Percentiles rank a stretch among this genome's conserved stretches.
Evolutionary conservation across 2,888 invertebrate genomes (phyloP).

Genomic region (Andrena bicolor): DNA sequence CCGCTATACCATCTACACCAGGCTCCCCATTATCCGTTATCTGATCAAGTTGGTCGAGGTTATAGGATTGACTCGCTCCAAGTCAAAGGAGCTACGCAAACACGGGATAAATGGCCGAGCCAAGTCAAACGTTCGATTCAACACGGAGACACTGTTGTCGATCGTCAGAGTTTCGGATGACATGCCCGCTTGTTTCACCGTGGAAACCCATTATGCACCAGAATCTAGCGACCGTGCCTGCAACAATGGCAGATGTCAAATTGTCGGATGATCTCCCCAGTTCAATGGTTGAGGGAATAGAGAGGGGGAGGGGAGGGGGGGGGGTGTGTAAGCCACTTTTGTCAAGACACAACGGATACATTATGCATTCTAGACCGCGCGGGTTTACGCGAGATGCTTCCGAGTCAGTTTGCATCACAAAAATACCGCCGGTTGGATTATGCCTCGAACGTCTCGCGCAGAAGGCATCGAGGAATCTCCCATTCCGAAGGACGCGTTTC

Average conservation of each 20-base stretch:
- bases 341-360: constrained; percentile 34
- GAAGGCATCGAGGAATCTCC: neutral
- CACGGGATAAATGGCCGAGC: no score
- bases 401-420: constrained; percentile 35
- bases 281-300: neutral
- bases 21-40: no score
- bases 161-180: neutral
- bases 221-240: constrained; percentile 19
- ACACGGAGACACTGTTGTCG: no score
- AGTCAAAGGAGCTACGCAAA: no score
- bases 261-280: constrained; percentile 38
- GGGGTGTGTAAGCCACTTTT: constrained; percentile 27
- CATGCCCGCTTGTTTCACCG: constrained; percentile 12
- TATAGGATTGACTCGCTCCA: no score
- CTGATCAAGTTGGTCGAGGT: no score
- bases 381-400: constrained; percentile 37
- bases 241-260: constrained; percentile 48
- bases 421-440: constrained; percentile 22
- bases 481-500: constrained; percentile 21
- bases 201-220: neutral
- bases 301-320: no score
- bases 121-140: no score
- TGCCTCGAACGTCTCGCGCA: constrained; percentile 14
- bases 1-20: no score
- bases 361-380: constrained; percentile 48